Evolutionary conservation across 2,888 invertebrate species (phyloP), one percentile per base, ranked within the genome.

Genomic region (Seira sanloemensis): DNA sequence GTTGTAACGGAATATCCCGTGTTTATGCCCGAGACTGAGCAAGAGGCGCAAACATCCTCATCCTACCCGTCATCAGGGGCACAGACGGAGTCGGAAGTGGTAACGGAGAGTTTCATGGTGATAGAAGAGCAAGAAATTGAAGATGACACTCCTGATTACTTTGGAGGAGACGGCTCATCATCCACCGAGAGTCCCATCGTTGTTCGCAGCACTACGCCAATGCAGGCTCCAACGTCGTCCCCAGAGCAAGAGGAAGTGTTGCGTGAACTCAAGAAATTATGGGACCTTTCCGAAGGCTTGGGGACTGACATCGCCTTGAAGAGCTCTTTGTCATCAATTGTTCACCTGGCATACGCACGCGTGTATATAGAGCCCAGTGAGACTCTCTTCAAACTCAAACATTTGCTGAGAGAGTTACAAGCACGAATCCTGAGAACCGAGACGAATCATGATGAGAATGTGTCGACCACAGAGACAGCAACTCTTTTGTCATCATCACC

Each of bases 331-430:
- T 86, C 85, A 46, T 84, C 86, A 37, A 68, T 88, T 12, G 85
- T 88, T 78, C 87, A 87, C 73, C 80, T 88, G 80, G 85, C 88
- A 18, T 88, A 88, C 76, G 86, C 86, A 19, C 74, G 87, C 9
- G 79, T 88, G 19, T 85, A 87, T 62, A 78, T 66, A 21, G 86
- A 86, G 58, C 78, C 85, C 7, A 84, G 86, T 65, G 87, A 87
- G 50, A 86, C 85, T 25, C 77, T 88, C 5, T 21, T 66, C 46
- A 46, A 82, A 5, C 78, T 88, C 1, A 87, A 87, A 78, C 72
- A 87, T 76, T 75, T 88, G n/a, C 71, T 88, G 27, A 69, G 76
- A 66, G 67, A 85, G 67, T 65, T 88, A 18, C 80, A 85, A 68
- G 74, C 78, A 5, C 81, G 71, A 68, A 74, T 88, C 23, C 72